phyloP scores from a whole-genome alignment of 2,888 invertebrate genomes.

The Tipula vernalis region DNA sequence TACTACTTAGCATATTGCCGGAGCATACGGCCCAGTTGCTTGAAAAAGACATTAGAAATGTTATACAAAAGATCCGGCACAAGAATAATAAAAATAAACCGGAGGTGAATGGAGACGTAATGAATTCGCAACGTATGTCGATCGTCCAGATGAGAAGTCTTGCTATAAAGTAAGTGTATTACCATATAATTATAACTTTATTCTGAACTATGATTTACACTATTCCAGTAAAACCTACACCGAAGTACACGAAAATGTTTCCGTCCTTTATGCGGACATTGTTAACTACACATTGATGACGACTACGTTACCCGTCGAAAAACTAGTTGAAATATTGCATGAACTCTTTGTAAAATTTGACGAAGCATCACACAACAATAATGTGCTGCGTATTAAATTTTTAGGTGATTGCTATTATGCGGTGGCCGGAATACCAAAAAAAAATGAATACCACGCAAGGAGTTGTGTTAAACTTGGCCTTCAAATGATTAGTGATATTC shows the following conservation, averaged over 20 bases:
- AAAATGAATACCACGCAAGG: constrained; percentile 68
- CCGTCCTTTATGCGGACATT: constrained; percentile 85
- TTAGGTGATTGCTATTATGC: constrained; percentile 92
- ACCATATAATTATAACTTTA: background rate
- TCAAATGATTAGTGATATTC: constrained; percentile 87
- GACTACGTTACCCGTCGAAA: constrained; percentile 63
- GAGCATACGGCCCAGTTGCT: constrained; percentile 62
- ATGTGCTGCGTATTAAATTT: constrained; percentile 78
- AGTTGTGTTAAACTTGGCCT: constrained; percentile 82
- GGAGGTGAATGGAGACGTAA: background rate
- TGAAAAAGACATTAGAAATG: constrained; percentile 43
- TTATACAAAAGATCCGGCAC: constrained; percentile 38
- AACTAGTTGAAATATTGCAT: constrained; percentile 76
- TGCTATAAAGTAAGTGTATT: background rate
- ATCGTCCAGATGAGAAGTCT: background rate
- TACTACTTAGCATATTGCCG: constrained; percentile 76
- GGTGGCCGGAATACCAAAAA: constrained; percentile 73
- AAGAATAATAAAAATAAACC: background rate
- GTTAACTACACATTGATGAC: constrained; percentile 87
- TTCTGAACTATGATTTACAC: background rate
- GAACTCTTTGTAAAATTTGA: constrained; percentile 87
- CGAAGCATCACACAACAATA: constrained; percentile 67
- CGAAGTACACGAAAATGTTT: constrained; percentile 76
- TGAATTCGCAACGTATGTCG: background rate
- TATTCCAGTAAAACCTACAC: constrained; percentile 65